Conservation (phyloP, 1,140 invertebrate genomes). For the Pectinophora gossypiella region DNA sequence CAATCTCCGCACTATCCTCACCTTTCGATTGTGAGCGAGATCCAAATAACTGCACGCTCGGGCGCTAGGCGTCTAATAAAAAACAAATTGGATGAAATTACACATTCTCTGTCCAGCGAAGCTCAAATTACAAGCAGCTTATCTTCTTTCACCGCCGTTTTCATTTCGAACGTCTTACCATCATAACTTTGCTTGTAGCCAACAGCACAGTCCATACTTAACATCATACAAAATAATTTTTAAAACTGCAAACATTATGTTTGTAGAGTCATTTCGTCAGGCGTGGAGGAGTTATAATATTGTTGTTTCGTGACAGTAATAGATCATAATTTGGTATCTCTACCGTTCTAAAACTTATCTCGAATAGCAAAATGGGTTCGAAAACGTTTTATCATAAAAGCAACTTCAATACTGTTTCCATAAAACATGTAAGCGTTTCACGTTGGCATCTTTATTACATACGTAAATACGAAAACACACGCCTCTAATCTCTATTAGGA, state of each 20-base stretch:
- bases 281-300: neutral
- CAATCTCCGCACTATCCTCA: conserved; percentile 16
- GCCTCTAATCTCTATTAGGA: too few species aligned
- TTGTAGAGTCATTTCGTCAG: neutral
- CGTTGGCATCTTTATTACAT: too few species aligned
- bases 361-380: neutral
- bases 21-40: conserved; percentile 20
- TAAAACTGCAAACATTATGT: too few species aligned
- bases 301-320: conserved; percentile 25
- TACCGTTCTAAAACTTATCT: conserved; percentile 5
- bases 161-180: conserved; percentile 23
- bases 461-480: too few species aligned
- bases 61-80: conserved; percentile 24
- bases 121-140: conserved; percentile 35
- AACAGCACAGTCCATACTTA: neutral
- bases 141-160: conserved; percentile 30
- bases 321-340: conserved; percentile 12
- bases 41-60: conserved; percentile 21
- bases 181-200: conserved; percentile 8
- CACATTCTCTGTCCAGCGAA: conserved; percentile 31
- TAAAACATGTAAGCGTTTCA: too few species aligned
- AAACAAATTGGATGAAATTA: conserved; percentile 54
- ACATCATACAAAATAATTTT: too few species aligned
- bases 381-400: too few species aligned
- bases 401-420: too few species aligned